Percentiles rank a stretch among this genome's conserved stretches.
These are phyloP conservation scores for Trimorus sp. DNA, from an alignment of 2,888 invertebrate genomes.

Conservation along the genomic window DNA sequence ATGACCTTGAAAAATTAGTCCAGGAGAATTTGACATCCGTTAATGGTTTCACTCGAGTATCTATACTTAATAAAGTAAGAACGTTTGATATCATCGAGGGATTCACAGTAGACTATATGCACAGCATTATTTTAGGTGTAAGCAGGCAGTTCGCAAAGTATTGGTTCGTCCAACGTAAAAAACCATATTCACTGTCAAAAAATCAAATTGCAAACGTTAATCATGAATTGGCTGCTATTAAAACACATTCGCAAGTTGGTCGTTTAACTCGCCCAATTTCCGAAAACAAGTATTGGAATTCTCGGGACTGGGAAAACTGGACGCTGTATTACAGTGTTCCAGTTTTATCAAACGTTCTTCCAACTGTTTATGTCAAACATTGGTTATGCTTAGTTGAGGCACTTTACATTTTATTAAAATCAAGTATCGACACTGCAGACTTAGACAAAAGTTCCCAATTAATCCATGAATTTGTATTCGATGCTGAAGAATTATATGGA, in stretches of 20 bases:
- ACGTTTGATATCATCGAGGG: constrained; percentile 59
- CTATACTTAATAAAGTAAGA: constrained; percentile 27
- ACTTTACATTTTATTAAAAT: constrained; percentile 3
- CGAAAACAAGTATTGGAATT: constrained; percentile 20
- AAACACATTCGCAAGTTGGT: constrained; percentile 23
- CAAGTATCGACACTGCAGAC: neutral
- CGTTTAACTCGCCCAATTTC: constrained; percentile 15
- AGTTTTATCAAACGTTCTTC: constrained; percentile 8
- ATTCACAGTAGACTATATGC: constrained; percentile 31
- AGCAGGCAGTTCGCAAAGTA: constrained; percentile 10
- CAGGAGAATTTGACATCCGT: neutral
- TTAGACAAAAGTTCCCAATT: neutral
- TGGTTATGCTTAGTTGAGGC: constrained; percentile 9
- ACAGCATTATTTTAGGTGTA: constrained; percentile 11
- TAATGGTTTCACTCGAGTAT: constrained; percentile 17
- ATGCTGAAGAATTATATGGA: constrained; percentile 16
- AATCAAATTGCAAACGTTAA: neutral
- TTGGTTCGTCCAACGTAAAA: neutral
- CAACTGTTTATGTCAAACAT: constrained; percentile 2
- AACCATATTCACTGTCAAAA: neutral
- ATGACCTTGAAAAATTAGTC: constrained; percentile 5
- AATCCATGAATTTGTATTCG: constrained; percentile 5
- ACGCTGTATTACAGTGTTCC: constrained; percentile 19
- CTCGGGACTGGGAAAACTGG: constrained; percentile 33
- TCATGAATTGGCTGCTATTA: neutral